Conservation (phyloP, 2,113 vertebrate species). For the Procavia capensis region DNA sequence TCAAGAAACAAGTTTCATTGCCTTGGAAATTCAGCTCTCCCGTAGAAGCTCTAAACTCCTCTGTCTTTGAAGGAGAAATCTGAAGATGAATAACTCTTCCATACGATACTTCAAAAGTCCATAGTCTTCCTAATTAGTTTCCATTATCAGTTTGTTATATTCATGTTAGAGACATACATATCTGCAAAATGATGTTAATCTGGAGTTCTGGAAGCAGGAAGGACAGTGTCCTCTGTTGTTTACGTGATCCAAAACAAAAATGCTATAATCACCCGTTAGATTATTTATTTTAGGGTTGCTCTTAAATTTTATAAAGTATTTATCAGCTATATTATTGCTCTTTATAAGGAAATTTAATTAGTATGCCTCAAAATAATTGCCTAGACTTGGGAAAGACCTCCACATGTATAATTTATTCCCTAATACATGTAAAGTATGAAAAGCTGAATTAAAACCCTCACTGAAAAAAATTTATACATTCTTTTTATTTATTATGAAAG, state of each 20-base stretch:
- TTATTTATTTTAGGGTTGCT: background rate
- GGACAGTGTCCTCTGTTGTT: background rate
- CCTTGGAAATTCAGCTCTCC: background rate
- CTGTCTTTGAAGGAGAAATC: background rate
- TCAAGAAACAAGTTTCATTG: background rate
- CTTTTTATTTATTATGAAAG: background rate
- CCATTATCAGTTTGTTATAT: slow-evolving; percentile 1
- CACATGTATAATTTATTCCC: background rate
- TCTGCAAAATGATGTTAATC: slow-evolving; percentile 41
- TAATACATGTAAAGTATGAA: background rate
- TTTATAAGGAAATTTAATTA: slow-evolving; percentile 26
- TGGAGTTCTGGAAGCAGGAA: background rate
- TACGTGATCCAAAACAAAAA: slow-evolving; percentile 40
- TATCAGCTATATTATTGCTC: background rate
- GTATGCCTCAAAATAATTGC: slow-evolving; percentile 10
- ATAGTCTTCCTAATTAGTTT: slow-evolving; percentile 17
- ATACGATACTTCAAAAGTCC: background rate
- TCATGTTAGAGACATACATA: background rate
- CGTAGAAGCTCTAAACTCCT: background rate
- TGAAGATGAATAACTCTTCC: slow-evolving; percentile 18
- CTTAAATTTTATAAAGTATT: slow-evolving; percentile 23
- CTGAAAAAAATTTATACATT: slow-evolving; percentile 5
- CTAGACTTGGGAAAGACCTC: background rate
- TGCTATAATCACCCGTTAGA: background rate
- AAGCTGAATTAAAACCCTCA: slow-evolving; percentile 11